A percentile compares a stretch with the other conserved stretches of the same genome.
Conservation (phyloP, 2,888 invertebrate species). For the Uropetala carovei region DNA sequence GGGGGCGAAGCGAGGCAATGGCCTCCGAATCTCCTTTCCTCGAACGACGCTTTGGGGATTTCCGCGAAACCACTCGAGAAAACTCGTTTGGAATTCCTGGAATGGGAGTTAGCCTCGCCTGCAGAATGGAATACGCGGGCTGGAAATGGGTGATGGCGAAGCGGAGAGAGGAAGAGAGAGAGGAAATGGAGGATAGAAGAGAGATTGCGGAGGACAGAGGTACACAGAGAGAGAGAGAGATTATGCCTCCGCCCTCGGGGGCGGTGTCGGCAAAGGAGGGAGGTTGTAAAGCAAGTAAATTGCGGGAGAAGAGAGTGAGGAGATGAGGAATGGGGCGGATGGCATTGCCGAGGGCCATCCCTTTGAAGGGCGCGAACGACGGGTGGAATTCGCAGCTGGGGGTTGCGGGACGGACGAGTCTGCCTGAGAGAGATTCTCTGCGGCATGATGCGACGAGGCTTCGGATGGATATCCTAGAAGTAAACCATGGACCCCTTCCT, state of each 20-base stretch:
- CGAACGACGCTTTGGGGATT: constrained; percentile 47
- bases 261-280: not conserved
- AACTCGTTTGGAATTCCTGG: constrained; percentile 63
- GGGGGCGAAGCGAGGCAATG: constrained; percentile 21
- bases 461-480: too few relatives aligned
- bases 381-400: not conserved
- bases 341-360: not conserved
- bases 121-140: constrained; percentile 52
- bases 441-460: not conserved
- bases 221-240: not conserved
- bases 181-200: not conserved
- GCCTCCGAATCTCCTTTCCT: constrained; percentile 57
- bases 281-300: not conserved
- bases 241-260: not conserved
- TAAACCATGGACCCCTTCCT: too few relatives aligned
- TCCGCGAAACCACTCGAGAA: constrained; percentile 58
- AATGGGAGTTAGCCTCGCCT: constrained; percentile 63
- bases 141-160: not conserved
- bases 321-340: not conserved
- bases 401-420: not conserved
- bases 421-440: not conserved
- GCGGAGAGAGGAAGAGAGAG: not conserved
- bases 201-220: not conserved
- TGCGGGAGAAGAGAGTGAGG: not conserved
- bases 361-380: not conserved